These are phyloP conservation scores for Saguinus midas DNA, from an alignment of 2,113 vertebrate genomes.

Conservation along the genomic window DNA sequence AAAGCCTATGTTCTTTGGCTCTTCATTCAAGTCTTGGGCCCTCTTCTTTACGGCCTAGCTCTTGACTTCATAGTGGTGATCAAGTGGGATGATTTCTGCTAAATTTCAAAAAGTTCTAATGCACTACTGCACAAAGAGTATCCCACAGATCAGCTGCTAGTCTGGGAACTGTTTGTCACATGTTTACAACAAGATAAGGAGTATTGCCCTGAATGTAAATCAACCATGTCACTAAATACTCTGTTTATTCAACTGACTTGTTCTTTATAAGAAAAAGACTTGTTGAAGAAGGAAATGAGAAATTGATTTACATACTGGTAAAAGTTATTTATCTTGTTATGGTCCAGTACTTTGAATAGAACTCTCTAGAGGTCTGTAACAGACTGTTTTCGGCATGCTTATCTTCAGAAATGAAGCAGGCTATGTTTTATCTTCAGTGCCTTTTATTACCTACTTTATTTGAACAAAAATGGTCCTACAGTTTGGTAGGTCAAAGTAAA, in stretches of 20 bases:
- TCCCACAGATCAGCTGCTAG: neutral
- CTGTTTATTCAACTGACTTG: neutral
- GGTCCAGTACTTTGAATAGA: neutral
- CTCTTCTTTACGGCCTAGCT: neutral
- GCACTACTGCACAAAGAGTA: neutral
- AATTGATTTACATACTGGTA: conserved; percentile 17
- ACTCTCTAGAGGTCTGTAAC: neutral
- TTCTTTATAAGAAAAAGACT: neutral
- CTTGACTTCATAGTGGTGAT: neutral
- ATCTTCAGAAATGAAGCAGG: neutral
- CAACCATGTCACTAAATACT: neutral
- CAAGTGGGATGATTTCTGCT: neutral
- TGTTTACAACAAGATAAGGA: neutral
- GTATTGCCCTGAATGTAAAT: neutral
- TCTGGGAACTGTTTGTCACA: neutral
- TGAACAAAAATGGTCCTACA: neutral
- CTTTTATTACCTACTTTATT: neutral
- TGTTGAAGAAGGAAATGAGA: conserved; percentile 4
- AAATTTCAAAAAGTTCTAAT: neutral
- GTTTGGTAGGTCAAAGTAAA: neutral
- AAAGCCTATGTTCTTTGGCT: neutral
- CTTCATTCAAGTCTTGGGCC: neutral
- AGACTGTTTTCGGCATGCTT: neutral
- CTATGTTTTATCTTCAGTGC: neutral
- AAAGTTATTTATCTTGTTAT: neutral